Conservation (phyloP, 2,113 vertebrate species). For the Recurvirostra avosetta region DNA sequence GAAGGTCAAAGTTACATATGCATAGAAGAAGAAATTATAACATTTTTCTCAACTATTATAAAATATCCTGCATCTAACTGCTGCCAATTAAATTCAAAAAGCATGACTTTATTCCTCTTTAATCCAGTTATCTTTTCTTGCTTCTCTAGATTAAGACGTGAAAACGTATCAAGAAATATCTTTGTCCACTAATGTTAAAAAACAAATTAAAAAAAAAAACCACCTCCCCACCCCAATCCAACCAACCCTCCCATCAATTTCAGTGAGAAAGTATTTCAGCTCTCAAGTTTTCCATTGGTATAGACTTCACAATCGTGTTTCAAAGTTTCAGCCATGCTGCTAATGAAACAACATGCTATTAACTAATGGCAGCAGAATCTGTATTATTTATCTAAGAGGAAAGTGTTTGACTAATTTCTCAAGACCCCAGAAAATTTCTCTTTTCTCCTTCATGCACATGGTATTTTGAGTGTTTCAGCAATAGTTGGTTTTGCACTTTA, state of each 20-base stretch:
- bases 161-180: neutral
- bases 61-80: neutral
- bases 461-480: neutral
- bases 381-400: neutral
- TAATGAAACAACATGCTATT: neutral
- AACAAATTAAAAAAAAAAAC: neutral
- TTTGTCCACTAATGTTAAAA: neutral
- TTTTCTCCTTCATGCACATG: neutral
- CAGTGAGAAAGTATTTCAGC: neutral
- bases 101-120: neutral
- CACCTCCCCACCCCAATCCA: neutral
- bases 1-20: neutral
- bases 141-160: neutral
- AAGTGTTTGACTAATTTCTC: neutral
- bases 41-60: neutral
- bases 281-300: neutral
- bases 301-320: neutral
- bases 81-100: neutral
- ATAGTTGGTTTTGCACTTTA: neutral
- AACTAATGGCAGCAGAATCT: neutral
- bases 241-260: neutral
- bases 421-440: neutral
- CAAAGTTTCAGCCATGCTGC: neutral
- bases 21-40: neutral
- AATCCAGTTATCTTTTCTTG: neutral